Percentiles rank a stretch among this genome's conserved stretches.
Conservation (phyloP, 2,888 invertebrate genomes). For the Poecilus cupreus region DNA sequence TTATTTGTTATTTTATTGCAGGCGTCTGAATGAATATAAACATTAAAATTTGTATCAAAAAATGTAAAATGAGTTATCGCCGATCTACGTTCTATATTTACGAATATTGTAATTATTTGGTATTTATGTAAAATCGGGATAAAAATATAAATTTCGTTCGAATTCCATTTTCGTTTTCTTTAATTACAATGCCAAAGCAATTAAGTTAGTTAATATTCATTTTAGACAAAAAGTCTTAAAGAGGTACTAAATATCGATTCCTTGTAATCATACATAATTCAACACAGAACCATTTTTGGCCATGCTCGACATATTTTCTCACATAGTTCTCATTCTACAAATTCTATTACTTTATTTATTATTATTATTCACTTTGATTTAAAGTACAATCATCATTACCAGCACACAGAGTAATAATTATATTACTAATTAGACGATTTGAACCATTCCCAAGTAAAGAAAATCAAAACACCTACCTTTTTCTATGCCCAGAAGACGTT, state of each 20-base stretch:
- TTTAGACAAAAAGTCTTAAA: not conserved
- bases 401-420: no score
- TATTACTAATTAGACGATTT: no score
- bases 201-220: slow-evolving; percentile 21
- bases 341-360: no score
- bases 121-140: slow-evolving; percentile 6
- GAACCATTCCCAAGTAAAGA: no score
- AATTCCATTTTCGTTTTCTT: not conserved
- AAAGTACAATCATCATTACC: no score
- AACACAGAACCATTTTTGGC: not conserved
- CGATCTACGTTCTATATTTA: not conserved
- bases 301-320: not conserved
- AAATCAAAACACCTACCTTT: no score
- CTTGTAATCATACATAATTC: slow-evolving; percentile 8
- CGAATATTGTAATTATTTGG: not conserved
- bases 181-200: slow-evolving; percentile 8
- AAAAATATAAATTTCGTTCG: not conserved
- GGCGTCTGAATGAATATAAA: no score
- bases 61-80: no score
- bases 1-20: no score
- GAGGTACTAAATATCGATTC: slow-evolving; percentile 5
- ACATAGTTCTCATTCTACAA: not conserved
- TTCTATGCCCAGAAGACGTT: no score
- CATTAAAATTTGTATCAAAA: no score
- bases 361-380: no score